Evolutionary conservation across 2,888 invertebrate genomes (phyloP).

Genomic region (Cenopis cana): DNA sequence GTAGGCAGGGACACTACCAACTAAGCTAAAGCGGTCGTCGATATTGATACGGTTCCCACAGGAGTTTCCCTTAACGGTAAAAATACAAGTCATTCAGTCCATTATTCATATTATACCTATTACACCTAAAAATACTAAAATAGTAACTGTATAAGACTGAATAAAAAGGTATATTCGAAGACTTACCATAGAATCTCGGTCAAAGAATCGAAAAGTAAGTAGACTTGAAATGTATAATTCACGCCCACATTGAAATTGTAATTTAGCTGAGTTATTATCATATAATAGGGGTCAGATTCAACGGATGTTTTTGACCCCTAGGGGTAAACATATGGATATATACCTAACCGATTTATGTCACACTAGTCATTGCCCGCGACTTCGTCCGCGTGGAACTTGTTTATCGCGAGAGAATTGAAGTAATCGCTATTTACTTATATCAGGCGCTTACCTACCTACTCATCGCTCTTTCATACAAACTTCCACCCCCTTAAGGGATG

Average conservation of each 20-base stretch:
- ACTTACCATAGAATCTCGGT: constrained; percentile 54
- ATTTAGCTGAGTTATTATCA: constrained; percentile 51
- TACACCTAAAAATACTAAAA: constrained; percentile 16
- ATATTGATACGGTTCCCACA: too few species aligned
- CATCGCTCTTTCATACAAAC: too few species aligned
- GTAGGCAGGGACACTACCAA: too few species aligned
- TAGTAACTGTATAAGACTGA: constrained; percentile 47
- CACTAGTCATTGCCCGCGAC: too few species aligned
- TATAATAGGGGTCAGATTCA: constrained; percentile 55
- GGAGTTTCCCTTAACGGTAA: not conserved
- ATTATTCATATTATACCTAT: not conserved
- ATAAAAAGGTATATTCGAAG: constrained; percentile 46
- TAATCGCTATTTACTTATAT: too few species aligned
- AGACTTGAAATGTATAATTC: constrained; percentile 41
- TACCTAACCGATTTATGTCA: too few species aligned
- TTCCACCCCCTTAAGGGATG: too few species aligned
- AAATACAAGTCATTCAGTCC: not conserved
- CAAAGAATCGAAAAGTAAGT: constrained; percentile 52
- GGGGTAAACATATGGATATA: not conserved
- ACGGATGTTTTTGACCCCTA: constrained; percentile 37
- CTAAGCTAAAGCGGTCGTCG: too few species aligned
- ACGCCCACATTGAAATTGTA: constrained; percentile 53
- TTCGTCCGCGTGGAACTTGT: too few species aligned
- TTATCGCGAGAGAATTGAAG: too few species aligned
- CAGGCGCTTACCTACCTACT: too few species aligned